Conservation (phyloP, 2,888 invertebrate species). For the Serrognathus titanus region DNA sequence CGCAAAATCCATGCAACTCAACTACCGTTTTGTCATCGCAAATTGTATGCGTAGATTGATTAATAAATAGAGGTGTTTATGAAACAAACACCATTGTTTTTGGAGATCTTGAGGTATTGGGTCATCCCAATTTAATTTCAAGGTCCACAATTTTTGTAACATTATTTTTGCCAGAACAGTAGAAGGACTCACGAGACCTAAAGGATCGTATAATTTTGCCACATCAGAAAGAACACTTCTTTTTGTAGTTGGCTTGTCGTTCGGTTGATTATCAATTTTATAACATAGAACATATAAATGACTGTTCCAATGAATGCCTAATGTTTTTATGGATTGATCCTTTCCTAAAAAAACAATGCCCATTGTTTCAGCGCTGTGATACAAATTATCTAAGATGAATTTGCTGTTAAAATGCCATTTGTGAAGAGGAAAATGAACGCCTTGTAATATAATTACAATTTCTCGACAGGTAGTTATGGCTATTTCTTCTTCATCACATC, state of each 20-base stretch:
- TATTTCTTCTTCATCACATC: neutral
- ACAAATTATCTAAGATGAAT: neutral
- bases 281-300: neutral
- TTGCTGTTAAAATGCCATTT: neutral
- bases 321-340: neutral
- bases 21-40: neutral
- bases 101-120: constrained; percentile 4
- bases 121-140: constrained; percentile 10
- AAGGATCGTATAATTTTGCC: constrained; percentile 14
- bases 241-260: constrained; percentile 4
- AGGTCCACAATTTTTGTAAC: constrained; percentile 12
- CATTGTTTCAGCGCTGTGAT: neutral
- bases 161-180: constrained; percentile 14
- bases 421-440: neutral
- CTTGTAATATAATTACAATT: neutral
- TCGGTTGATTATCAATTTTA: neutral
- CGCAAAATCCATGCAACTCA: constrained; percentile 9
- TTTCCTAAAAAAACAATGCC: neutral
- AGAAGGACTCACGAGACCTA: constrained; percentile 11
- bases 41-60: neutral
- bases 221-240: constrained; percentile 11
- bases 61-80: neutral
- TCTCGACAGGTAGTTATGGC: neutral
- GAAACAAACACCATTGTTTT: constrained; percentile 9
- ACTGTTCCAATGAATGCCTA: neutral